Evolutionary conservation across 1,140 invertebrate species (phyloP).

Genomic region (Leptoteleia sp.): DNA sequence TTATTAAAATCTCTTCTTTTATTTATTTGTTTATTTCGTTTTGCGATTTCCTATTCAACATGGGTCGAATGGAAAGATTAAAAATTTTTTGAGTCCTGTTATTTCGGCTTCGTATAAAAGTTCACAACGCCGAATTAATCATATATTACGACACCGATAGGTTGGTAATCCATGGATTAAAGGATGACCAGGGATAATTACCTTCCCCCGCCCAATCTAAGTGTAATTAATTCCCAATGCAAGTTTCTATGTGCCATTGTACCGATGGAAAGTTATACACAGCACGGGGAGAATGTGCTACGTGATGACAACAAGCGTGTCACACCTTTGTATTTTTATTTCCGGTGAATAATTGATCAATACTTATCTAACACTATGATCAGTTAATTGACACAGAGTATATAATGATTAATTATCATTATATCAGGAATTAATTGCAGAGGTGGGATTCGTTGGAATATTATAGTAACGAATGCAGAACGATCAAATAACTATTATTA

Average conservation of each 20-base stretch:
- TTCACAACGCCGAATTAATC: conserved; percentile 64
- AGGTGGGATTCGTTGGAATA: too few species aligned
- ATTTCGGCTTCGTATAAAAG: conserved; percentile 48
- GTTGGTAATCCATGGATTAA: conserved; percentile 68
- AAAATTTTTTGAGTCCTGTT: conserved; percentile 15
- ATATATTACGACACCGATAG: conserved; percentile 66
- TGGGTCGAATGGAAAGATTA: background rate
- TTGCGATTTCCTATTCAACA: too few species aligned
- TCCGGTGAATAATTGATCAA: too few species aligned
- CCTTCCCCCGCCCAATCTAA: conserved; percentile 64
- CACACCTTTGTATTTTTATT: too few species aligned
- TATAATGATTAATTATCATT: too few species aligned
- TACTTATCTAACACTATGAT: too few species aligned
- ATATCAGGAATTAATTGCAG: too few species aligned
- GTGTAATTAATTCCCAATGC: conserved; percentile 70
- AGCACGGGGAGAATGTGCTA: conserved; percentile 12
- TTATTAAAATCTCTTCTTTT: too few species aligned
- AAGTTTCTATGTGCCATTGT: conserved; percentile 33
- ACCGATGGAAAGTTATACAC: conserved; percentile 20
- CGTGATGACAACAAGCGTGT: background rate
- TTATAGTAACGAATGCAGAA: too few species aligned
- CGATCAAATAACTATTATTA: too few species aligned
- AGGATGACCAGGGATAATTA: conserved; percentile 70
- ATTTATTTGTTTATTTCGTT: too few species aligned
- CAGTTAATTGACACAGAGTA: too few species aligned